phyloP scores from a whole-genome alignment of 2,113 vertebrate species.

The Zosterops lateralis region DNA sequence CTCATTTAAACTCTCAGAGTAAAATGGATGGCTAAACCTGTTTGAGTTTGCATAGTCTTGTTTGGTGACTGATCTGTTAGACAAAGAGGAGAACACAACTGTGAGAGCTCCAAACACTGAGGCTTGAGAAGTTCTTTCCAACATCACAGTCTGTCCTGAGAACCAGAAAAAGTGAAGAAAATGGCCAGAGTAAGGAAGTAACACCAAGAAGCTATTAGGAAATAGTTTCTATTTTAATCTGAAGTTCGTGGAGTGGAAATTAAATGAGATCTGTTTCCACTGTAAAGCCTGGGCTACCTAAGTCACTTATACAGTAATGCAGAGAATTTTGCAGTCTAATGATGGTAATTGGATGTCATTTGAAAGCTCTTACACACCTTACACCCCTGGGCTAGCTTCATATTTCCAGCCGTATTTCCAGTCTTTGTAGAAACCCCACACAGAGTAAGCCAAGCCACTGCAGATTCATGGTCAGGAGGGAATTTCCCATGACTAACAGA shows the following conservation, averaged over 20 bases:
- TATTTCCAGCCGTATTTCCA: background rate
- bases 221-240: background rate
- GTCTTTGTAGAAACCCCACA: background rate
- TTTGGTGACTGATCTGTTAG: background rate
- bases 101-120: background rate
- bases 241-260: background rate
- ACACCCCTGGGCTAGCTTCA: background rate
- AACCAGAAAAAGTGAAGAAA: background rate
- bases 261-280: background rate
- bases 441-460: background rate
- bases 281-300: background rate
- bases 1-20: background rate
- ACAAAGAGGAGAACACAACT: background rate
- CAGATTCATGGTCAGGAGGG: background rate
- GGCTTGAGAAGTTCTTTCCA: background rate
- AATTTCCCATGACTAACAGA: background rate
- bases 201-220: background rate
- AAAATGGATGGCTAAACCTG: background rate
- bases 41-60: slow-evolving; percentile 4
- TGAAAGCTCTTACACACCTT: background rate
- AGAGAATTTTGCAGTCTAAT: background rate
- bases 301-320: background rate
- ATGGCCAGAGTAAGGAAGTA: background rate
- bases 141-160: background rate
- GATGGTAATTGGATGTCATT: background rate